These are phyloP conservation scores for Bradynema listronoti DNA, from an alignment of 1,140 invertebrate species.

Conservation along the genomic window DNA sequence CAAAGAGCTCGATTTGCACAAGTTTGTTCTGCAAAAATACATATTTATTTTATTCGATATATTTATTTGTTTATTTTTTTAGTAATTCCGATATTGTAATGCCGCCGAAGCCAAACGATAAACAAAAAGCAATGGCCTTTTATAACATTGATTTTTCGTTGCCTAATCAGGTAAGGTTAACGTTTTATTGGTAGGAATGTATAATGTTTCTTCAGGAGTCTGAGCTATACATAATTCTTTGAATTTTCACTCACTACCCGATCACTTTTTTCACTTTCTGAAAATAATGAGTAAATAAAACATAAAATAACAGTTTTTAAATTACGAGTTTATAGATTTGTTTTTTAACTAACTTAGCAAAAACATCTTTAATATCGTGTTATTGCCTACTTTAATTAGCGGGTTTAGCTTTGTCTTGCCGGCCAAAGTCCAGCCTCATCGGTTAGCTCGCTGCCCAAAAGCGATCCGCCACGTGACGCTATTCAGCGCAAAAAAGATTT, in stretches of 20 bases:
- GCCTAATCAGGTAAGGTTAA: conserved; percentile 64
- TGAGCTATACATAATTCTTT: too few relatives aligned
- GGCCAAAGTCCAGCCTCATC: conserved; percentile 76
- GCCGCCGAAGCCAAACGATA: conserved; percentile 86
- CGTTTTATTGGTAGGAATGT: too few relatives aligned
- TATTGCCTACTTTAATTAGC: too few relatives aligned
- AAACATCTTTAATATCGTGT: too few relatives aligned
- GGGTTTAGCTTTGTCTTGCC: conserved; percentile 78
- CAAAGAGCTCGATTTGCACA: conserved; percentile 59
- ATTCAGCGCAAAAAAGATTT: conserved; percentile 53
- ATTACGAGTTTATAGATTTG: too few relatives aligned
- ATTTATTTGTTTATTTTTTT: conserved; percentile 22
- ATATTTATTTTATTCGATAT: not conserved
- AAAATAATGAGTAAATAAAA: too few relatives aligned
- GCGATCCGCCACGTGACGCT: conserved; percentile 32
- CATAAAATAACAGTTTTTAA: too few relatives aligned
- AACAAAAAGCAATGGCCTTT: conserved; percentile 62
- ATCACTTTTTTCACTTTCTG: too few relatives aligned
- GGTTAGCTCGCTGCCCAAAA: conserved; percentile 53
- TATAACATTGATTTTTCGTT: conserved; percentile 99
- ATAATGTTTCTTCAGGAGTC: too few relatives aligned
- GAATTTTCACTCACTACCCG: too few relatives aligned
- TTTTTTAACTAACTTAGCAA: too few relatives aligned
- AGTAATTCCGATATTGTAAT: conserved; percentile 87
- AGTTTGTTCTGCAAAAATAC: conserved; percentile 27